A percentile compares a stretch with the other conserved stretches of the same genome.
phyloP scores from a whole-genome alignment of 2,797 vertebrate genomes.

The Helarctos malayanus region DNA sequence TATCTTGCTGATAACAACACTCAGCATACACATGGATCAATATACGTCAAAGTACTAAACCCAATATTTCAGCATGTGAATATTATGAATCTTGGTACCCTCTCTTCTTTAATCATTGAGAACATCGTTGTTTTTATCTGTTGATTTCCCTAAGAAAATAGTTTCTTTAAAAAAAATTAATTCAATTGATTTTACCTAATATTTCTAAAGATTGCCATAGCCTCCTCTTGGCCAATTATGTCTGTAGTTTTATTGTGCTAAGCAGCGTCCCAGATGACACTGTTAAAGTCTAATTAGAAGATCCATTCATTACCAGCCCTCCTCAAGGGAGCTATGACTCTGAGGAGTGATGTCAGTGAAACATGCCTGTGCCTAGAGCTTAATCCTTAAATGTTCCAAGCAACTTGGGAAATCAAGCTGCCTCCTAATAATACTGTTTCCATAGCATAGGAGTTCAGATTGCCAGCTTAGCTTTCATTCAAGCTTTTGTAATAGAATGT shows the following conservation, averaged over 20 bases:
- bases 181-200: background rate
- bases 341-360: background rate
- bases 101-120: background rate
- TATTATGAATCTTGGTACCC: background rate
- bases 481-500: background rate
- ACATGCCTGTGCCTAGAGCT: background rate
- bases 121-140: background rate
- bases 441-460: background rate
- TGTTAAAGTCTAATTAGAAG: conserved; percentile 45
- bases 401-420: background rate
- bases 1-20: background rate
- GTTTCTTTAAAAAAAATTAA: background rate
- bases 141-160: background rate
- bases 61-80: background rate
- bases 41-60: background rate
- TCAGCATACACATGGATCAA: background rate
- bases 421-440: background rate
- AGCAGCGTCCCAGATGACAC: background rate
- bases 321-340: background rate
- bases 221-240: background rate
- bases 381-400: background rate
- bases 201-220: background rate
- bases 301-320: background rate
- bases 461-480: background rate
- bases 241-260: conserved; percentile 21